Base-by-base conservation (phyloP, 2,888 invertebrate genomes). In the Spodoptera littoralis region DNA sequence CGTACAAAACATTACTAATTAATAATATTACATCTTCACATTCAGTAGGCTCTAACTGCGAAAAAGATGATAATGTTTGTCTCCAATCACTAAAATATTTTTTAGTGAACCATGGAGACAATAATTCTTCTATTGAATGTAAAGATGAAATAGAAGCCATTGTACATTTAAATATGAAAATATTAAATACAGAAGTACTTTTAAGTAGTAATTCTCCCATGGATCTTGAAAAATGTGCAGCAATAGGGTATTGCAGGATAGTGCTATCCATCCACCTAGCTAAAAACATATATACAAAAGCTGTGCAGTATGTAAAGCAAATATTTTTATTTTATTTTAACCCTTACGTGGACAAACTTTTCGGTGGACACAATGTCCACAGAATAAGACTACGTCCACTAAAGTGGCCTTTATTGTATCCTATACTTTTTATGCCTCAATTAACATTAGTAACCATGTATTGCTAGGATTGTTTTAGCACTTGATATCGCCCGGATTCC, bases 201-300 rank as follows among this genome's bases (percentile, higher is more conserved):
- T 13, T 58, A 53, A 6, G 18, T 4, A 13, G 47, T 11, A 4
- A 43, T 18, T 30, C 30, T 43, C 42, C 47, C 47, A 43, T 48
- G 43, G 3, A 9, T 24, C 41, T 63, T 13, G 66, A 67, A 57
- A 72, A 13, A 60, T 36, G 58, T 46, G 68, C 74, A 64, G 70
- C 65, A 55, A 57, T 66, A 48, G 62, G 56, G 0, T 74, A 71
- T 57, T 74, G 66, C 45, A 68, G 71, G 66, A 71, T 65, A 0
- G 71, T 69, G 74, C 56, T 74, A 36, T n/a, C n/a, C n/a, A 60
- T 53, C 54, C 62, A 54, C 36, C 57, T 46, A 43, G 66, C 61
- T 3, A 66, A 62, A 43, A 66, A 61, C 49, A 65, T 9, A 5
- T 65, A 1, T 52, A 42, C 11, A 62, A 62, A 44, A 57, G 47